Base-by-base conservation (phyloP, 2,888 invertebrate species). In the Chelonus formosanus region DNA sequence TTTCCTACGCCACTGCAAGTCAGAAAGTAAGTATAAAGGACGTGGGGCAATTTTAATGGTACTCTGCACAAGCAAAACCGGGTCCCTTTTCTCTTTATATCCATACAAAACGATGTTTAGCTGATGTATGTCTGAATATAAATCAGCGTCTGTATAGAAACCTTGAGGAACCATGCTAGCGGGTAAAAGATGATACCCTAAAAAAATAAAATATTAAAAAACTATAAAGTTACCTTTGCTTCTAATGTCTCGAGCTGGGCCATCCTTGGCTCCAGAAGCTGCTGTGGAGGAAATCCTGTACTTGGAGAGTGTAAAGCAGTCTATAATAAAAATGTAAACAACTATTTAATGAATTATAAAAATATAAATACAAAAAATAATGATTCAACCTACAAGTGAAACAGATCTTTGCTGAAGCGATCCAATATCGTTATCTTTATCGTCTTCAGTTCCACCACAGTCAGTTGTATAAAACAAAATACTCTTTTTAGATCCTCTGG, bases 161-260 rank as follows among this genome's bases (percentile, higher is more conserved):
- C 36, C 10, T 31, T 54, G 52, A 34, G 60, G 45, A 20, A 40
- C 3, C 44, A 7, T 53, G 40, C 47, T 36, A 20, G 20, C 52
- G 31, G 34, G 47, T 44, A 20, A 45, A 35, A 43, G 10, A 54
- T 8, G 47, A 56, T 36, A 44, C 7, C 44, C 44, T 31, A 50
- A 50, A 20, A 20, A 50, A 55, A 55, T 40, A 31, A 5, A 4
- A n/a, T 55, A 53, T 53, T 52, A 56, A 44, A 44, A 40, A 3
- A 6, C 40, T 56, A 40, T 44, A 31, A 44, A 48, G 68, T 76
- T 85, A 92, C 92, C 89, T 92, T 92, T 72, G 92, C 92, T 85
- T 92, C 92, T 80, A 92, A 86, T 73, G 88, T 91, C 84, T 92
- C 92, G 78, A 92, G 87, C 85, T 92, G 91, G 71, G 90, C 90